These are phyloP conservation scores for Athalia circularis DNA, from an alignment of 2,888 invertebrate genomes.

Conservation along the genomic window DNA sequence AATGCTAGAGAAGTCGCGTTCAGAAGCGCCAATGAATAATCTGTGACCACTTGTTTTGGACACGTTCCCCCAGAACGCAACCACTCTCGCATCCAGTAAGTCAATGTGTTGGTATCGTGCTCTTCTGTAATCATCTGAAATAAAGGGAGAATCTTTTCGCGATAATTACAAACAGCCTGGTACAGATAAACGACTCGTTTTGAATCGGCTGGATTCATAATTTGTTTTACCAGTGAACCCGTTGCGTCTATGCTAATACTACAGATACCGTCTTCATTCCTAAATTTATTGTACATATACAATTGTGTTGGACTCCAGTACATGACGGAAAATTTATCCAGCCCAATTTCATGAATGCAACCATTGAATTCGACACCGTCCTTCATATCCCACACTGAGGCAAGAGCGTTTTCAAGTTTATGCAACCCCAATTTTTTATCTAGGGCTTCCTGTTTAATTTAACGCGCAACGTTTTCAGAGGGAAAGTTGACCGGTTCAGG, in stretches of 20 bases:
- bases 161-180: constrained; percentile 50
- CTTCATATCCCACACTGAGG: constrained; percentile 48
- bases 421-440: constrained; percentile 48
- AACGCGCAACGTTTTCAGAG: not conserved
- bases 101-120: constrained; percentile 54
- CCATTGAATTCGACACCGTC: constrained; percentile 47
- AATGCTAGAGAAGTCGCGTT: constrained; percentile 53
- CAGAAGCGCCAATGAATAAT: constrained; percentile 54
- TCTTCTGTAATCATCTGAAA: constrained; percentile 57
- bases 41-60: constrained; percentile 53
- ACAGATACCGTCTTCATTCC: constrained; percentile 46
- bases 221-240: constrained; percentile 50
- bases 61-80: constrained; percentile 50
- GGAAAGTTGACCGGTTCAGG: constrained; percentile 28
- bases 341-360: constrained; percentile 50
- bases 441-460: constrained; percentile 44
- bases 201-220: constrained; percentile 45
- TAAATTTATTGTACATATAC: constrained; percentile 49
- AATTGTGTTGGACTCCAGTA: constrained; percentile 54
- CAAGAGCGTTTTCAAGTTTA: constrained; percentile 40
- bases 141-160: constrained; percentile 53
- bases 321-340: constrained; percentile 50
- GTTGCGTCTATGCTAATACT: constrained; percentile 57
- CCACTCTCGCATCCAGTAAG: constrained; percentile 55
- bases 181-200: constrained; percentile 54